Percentiles rank a stretch among this genome's conserved stretches.
phyloP scores from a whole-genome alignment of 2,888 invertebrate genomes.

The Aporophyla lueneburgensis region DNA sequence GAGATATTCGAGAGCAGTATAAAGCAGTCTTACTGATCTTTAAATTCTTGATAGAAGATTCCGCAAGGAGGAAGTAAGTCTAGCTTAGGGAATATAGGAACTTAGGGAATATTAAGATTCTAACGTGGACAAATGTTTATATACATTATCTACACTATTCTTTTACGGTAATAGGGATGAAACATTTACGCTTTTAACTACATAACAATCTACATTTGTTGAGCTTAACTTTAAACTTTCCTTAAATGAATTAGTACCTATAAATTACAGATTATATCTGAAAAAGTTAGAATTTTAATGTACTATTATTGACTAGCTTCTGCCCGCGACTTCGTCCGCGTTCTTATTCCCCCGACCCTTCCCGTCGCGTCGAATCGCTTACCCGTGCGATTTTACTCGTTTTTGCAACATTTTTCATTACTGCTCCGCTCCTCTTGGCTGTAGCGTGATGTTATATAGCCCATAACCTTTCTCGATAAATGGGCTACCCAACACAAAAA shows the following conservation, averaged over 20 bases:
- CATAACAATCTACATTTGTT: neutral
- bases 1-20: neutral
- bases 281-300: neutral
- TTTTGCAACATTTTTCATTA: too few species aligned
- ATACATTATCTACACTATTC: neutral
- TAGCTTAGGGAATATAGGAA: too few species aligned
- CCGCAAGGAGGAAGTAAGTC: neutral
- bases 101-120: neutral
- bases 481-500: too few species aligned
- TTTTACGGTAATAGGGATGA: neutral
- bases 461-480: too few species aligned
- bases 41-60: constrained; percentile 4
- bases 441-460: too few species aligned
- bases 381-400: too few species aligned
- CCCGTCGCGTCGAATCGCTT: too few species aligned
- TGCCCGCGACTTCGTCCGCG: too few species aligned
- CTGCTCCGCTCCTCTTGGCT: too few species aligned
- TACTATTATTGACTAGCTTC: neutral
- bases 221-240: neutral
- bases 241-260: neutral
- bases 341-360: too few species aligned
- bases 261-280: neutral
- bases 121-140: too few species aligned
- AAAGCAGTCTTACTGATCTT: neutral
- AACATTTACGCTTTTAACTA: neutral